Percentiles rank a stretch among this genome's conserved stretches.
phyloP scores from a whole-genome alignment of 2,113 vertebrate genomes.

The Mormyrus iriodes region DNA sequence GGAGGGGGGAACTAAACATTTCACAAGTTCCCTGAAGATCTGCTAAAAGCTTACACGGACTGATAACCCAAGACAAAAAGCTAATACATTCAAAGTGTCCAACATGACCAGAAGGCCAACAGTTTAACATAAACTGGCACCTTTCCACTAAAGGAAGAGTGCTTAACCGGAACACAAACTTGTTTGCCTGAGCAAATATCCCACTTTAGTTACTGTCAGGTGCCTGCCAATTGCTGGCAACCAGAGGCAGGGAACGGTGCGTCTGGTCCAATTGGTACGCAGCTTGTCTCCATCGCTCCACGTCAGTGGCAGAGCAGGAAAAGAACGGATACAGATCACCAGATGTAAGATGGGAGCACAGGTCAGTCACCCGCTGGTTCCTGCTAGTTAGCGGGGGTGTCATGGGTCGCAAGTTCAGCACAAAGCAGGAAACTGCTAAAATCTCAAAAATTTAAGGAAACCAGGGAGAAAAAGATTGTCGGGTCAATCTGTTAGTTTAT shows the following conservation, averaged over 20 bases:
- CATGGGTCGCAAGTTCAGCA: neutral
- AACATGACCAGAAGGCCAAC: neutral
- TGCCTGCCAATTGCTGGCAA: neutral
- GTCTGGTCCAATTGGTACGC: neutral
- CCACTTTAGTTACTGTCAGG: neutral
- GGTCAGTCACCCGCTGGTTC: neutral
- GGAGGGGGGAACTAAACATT: neutral
- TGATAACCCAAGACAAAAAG: neutral
- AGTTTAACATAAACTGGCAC: neutral
- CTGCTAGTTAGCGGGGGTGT: neutral
- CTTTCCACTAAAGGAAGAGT: slow-evolving; percentile 4
- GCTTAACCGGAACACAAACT: neutral
- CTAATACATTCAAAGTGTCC: neutral
- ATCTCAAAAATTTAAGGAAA: neutral
- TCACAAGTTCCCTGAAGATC: too few relatives aligned
- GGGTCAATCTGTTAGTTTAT: neutral
- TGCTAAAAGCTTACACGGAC: neutral
- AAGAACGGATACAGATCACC: neutral
- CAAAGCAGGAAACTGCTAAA: neutral
- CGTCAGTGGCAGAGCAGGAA: neutral
- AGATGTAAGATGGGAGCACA: neutral
- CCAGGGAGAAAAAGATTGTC: neutral
- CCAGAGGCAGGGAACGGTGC: neutral
- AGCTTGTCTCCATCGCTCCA: neutral
- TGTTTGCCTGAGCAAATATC: neutral